Evolutionary conservation across 2,797 vertebrate genomes (phyloP), one percentile per base, ranked within the genome.

Genomic region (Mallotus villosus): DNA sequence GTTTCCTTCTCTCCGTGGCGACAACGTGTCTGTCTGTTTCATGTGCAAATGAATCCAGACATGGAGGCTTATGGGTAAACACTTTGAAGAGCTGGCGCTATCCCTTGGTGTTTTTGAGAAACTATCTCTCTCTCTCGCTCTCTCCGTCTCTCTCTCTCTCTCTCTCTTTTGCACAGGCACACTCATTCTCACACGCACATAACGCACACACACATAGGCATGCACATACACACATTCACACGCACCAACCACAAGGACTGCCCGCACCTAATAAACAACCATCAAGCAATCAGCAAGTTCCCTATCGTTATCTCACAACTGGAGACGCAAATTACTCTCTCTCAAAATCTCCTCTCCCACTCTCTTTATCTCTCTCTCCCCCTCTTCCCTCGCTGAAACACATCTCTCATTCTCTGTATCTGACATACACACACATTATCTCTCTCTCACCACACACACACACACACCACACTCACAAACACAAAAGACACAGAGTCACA

Each of bases 21-120:
- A 34, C 32, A 34, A 74, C 73, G 57, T 3, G 22, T 79, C 74
- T 62, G 34, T 64, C 67, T 71, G 74, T 83, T 89, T 88, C 80
- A 88, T 88, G 86, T 88, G 85, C 82, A 90, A 88, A 89, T 88
- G 78, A 86, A 86, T 84, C 78, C 74, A 76, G 84, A 84, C 84
- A 85, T 78, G 2, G 63, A 85, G 87, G 86, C 88, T 87, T 88
- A 87, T 83, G 75, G 79, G 70, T 74, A 84, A 87, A 74, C 65
- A 86, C 84, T 88, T 82, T 88, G 84, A 90, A 87, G 85, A 41
- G 37, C 37, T 11, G 37, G 11, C 37, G 37, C 37, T 41, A 41
- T 41, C 37, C 37, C 37, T 41, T 41, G 37, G 37, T 41, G 37
- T 11, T 41, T 85, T 84, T 78, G 76, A 79, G 84, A 84, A 9